Evolutionary conservation across 2,888 invertebrate genomes (phyloP).

Genomic region (Glyphotaelius pellucidus): DNA sequence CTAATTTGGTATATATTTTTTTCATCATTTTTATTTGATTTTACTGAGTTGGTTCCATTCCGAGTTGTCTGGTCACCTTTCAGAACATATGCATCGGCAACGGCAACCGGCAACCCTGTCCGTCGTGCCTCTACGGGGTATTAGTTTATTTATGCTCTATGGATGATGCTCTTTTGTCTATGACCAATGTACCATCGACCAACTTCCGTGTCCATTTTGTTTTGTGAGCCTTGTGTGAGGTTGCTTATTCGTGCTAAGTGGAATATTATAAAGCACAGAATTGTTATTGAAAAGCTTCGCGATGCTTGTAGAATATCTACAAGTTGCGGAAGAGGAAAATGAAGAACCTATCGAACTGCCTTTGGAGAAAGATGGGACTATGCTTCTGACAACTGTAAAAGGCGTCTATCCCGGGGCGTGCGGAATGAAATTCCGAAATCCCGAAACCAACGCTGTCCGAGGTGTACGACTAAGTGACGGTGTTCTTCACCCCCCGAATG

Average conservation of each 20-base stretch:
- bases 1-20: no score
- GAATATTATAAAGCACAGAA: neutral
- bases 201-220: conserved; percentile 22
- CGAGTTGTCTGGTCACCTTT: no score
- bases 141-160: no score
- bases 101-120: no score
- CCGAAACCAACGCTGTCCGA: conserved; percentile 91
- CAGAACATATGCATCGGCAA: no score
- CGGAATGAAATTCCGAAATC: conserved; percentile 97
- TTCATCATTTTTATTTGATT: no score
- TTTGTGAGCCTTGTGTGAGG: conserved; percentile 9
- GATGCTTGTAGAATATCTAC: conserved; percentile 76
- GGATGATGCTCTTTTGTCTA: conserved; percentile 11
- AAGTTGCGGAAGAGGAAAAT: conserved; percentile 96
- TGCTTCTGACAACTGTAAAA: conserved; percentile 94
- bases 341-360: conserved; percentile 98
- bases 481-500: conserved; percentile 90
- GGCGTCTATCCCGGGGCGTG: conserved; percentile 99
- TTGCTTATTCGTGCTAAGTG: neutral
- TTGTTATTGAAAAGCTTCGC: conserved; percentile 9
- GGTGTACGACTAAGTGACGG: conserved; percentile 95
- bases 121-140: no score
- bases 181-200: neutral
- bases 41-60: no score
- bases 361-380: conserved; percentile 95